A percentile compares a stretch with the other conserved stretches of the same genome.
Evolutionary conservation across 2,113 vertebrate genomes (phyloP).

Genomic region (Poeciliopsis retropinna): DNA sequence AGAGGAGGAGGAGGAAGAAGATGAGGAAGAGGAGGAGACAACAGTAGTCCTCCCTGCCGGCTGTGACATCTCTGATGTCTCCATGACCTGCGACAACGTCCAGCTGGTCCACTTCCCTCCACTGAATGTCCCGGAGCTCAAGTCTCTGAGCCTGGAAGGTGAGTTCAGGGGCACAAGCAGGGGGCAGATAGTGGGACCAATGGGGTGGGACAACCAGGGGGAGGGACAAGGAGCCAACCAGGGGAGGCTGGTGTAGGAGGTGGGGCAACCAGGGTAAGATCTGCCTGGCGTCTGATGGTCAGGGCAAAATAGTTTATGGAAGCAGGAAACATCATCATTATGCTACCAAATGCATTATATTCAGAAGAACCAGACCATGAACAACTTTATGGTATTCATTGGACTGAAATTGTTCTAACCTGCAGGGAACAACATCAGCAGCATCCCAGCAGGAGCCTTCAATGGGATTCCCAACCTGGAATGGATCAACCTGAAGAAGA

Average conservation of each 20-base stretch:
- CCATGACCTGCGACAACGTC: slow-evolving; percentile 84
- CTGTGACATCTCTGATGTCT: slow-evolving; percentile 85
- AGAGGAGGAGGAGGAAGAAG: slow-evolving; percentile 16
- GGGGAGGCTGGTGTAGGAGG: too few relatives aligned
- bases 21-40: not conserved
- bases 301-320: too few relatives aligned
- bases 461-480: slow-evolving; percentile 94
- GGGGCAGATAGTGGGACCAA: not conserved
- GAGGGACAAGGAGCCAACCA: not conserved
- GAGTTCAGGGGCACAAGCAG: slow-evolving; percentile 50
- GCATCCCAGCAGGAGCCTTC: slow-evolving; percentile 89
- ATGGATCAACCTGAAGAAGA: slow-evolving; percentile 94
- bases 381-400: not conserved
- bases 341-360: not conserved
- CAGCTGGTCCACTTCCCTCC: slow-evolving; percentile 86
- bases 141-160: slow-evolving; percentile 89
- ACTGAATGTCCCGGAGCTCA: slow-evolving; percentile 86
- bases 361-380: not conserved
- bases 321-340: not conserved
- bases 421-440: slow-evolving; percentile 88
- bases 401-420: not conserved
- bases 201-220: not conserved
- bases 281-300: too few relatives aligned
- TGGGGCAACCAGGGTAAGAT: too few relatives aligned
- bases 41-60: slow-evolving; percentile 79